Conservation (phyloP, 2,888 invertebrate species). For the Melieria picta region DNA sequence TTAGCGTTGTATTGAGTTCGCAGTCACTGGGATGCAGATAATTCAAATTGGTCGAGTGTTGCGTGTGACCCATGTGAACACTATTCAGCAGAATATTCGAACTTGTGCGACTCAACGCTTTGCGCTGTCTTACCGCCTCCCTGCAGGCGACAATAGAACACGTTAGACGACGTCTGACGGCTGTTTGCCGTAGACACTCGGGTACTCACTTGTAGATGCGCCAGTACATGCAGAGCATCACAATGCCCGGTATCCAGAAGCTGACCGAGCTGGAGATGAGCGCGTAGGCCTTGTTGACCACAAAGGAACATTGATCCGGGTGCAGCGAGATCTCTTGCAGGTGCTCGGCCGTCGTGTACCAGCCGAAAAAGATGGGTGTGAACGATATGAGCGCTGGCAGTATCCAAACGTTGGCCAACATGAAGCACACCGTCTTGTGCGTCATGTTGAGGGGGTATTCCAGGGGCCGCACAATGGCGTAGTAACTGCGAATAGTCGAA, state of each 20-base stretch:
- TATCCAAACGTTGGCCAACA: conserved; percentile 91
- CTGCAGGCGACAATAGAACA: conserved; percentile 59
- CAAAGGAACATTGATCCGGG: conserved; percentile 83
- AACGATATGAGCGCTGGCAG: conserved; percentile 92
- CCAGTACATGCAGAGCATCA: conserved; percentile 93
- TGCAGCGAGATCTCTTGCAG: conserved; percentile 68
- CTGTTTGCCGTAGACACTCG: not conserved
- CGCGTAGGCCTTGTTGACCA: conserved; percentile 87
- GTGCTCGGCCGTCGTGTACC: conserved; percentile 91
- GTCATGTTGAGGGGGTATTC: conserved; percentile 96
- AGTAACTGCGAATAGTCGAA: conserved; percentile 71
- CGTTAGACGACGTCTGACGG: not conserved
- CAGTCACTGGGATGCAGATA: conserved; percentile 72
- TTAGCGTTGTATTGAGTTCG: conserved; percentile 65
- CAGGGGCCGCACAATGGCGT: conserved; percentile 91
- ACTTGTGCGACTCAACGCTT: conserved; percentile 85
- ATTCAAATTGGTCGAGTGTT: conserved; percentile 74
- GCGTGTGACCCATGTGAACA: conserved; percentile 83
- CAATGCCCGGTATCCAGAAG: conserved; percentile 92
- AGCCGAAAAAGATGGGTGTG: conserved; percentile 93
- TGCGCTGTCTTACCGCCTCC: conserved; percentile 84
- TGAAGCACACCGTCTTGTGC: conserved; percentile 78
- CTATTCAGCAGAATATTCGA: conserved; percentile 86
- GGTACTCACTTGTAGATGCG: conserved; percentile 73
- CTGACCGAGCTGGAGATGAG: conserved; percentile 89